phyloP scores from a whole-genome alignment of 2,113 vertebrate genomes.

The Rhinolophus ferrumequinum region DNA sequence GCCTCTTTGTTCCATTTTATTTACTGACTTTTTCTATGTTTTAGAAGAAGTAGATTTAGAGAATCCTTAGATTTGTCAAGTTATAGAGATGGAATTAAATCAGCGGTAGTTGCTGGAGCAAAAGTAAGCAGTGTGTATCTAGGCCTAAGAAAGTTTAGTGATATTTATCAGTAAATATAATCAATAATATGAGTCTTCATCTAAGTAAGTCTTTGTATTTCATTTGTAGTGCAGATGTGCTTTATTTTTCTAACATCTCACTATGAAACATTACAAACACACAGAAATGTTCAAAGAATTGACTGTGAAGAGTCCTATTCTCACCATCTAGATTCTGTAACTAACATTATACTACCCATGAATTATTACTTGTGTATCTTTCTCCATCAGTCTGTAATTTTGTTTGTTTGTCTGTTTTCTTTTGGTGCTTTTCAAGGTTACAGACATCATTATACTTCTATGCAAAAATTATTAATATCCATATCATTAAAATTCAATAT shows the following conservation, averaged over 20 bases:
- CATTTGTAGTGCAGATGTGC: neutral
- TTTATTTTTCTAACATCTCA: neutral
- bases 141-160: neutral
- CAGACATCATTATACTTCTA: neutral
- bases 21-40: neutral
- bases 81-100: slow-evolving; percentile 20
- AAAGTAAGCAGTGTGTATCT: neutral
- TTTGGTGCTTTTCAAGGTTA: neutral
- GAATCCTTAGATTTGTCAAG: slow-evolving; percentile 42
- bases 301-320: neutral
- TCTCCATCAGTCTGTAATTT: neutral
- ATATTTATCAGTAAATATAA: neutral
- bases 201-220: neutral
- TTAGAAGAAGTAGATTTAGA: neutral
- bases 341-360: neutral
- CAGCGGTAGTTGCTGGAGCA: neutral
- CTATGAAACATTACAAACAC: neutral
- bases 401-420: neutral
- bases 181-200: neutral
- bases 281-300: neutral
- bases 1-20: neutral
- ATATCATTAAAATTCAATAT: neutral
- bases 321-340: neutral
- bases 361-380: neutral
- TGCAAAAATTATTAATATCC: neutral